Evolutionary conservation across 1,140 invertebrate species (phyloP).

Genomic region (Melipona quadrifasciata): DNA sequence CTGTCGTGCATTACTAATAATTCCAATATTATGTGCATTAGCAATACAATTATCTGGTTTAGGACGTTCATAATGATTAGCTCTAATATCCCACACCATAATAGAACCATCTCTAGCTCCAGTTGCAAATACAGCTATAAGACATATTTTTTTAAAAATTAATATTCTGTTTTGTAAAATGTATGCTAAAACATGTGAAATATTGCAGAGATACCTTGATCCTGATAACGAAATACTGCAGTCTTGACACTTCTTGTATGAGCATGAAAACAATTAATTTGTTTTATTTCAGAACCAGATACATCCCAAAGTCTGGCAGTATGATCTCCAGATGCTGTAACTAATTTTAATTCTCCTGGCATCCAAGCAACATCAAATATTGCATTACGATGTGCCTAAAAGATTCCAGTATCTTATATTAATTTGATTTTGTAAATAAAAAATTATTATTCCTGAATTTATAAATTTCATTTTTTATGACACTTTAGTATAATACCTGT

Average conservation of each 20-base stretch:
- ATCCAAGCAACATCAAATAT: conserved; percentile 95
- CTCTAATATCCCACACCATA: conserved; percentile 90
- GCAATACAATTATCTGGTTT: conserved; percentile 85
- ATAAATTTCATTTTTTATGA: neutral
- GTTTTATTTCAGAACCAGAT: conserved; percentile 76
- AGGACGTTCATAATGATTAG: conserved; percentile 79
- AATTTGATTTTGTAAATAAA: neutral
- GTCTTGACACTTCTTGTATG: conserved; percentile 92
- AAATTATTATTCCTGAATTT: neutral
- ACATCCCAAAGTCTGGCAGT: conserved; percentile 89
- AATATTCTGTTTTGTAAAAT: neutral
- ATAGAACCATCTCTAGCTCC: conserved; percentile 93
- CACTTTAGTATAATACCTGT: conserved; percentile 53
- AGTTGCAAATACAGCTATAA: conserved; percentile 89
- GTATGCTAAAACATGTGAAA: neutral
- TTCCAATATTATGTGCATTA: conserved; percentile 83
- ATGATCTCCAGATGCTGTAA: conserved; percentile 93
- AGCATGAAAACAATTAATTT: conserved; percentile 85
- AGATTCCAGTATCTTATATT: conserved; percentile 11
- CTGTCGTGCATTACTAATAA: conserved; percentile 80
- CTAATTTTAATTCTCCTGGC: conserved; percentile 87
- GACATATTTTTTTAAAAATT: neutral
- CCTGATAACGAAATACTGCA: conserved; percentile 86
- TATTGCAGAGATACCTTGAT: conserved; percentile 80
- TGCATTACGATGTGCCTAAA: conserved; percentile 91